These are phyloP conservation scores for Mamestra brassicae DNA, from an alignment of 2,888 invertebrate genomes.

Conservation along the genomic window DNA sequence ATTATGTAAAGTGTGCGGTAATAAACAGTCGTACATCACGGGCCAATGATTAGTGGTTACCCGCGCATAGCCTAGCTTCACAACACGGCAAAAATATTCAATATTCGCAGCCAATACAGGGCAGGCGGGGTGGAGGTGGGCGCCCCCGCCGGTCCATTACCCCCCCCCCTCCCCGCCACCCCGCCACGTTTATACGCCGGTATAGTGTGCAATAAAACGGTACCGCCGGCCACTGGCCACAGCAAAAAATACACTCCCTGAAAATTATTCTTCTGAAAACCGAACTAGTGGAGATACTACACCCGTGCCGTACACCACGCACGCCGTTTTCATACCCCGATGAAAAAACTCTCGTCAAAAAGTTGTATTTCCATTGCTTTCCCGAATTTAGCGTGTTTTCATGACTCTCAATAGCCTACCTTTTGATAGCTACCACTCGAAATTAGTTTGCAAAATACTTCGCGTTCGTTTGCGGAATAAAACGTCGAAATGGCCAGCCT, in stretches of 20 bases:
- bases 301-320: conserved; percentile 40
- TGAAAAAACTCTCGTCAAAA: conserved; percentile 59
- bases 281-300: conserved; percentile 67
- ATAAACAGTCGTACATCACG: conserved; percentile 73
- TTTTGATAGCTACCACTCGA: conserved; percentile 60
- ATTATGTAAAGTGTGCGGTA: conserved; percentile 66
- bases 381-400: conserved; percentile 72
- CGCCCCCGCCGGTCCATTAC: conserved; percentile 82
- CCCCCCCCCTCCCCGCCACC: conserved; percentile 78
- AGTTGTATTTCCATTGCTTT: conserved; percentile 69
- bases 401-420: conserved; percentile 66
- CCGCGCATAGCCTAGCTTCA: conserved; percentile 74
- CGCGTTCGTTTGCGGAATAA: conserved; percentile 47
- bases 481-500: conserved; percentile 31
- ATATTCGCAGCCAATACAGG: conserved; percentile 85
- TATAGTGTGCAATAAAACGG: conserved; percentile 90
- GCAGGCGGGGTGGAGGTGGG: conserved; percentile 57
- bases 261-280: conserved; percentile 84
- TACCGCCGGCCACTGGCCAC: conserved; percentile 83
- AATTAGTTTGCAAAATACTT: conserved; percentile 60
- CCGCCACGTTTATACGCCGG: conserved; percentile 86
- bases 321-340: conserved; percentile 63
- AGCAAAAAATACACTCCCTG: conserved; percentile 84
- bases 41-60: conserved; percentile 83
- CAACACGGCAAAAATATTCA: conserved; percentile 87